These are phyloP conservation scores for Actenoides lindsayi DNA, from an alignment of 2,113 vertebrate genomes.

Conservation along the genomic window DNA sequence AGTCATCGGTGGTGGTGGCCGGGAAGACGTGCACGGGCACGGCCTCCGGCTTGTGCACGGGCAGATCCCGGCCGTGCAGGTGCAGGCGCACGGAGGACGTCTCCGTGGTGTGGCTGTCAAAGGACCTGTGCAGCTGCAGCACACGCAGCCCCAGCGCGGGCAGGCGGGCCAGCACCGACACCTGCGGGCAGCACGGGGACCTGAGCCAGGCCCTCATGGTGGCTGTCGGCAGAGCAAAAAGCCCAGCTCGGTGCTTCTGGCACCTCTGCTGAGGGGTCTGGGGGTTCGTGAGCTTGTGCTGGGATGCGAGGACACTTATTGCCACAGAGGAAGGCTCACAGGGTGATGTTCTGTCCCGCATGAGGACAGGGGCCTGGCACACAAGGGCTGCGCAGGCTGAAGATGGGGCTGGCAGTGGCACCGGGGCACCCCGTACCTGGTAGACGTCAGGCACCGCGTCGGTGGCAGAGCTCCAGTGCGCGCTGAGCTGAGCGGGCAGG, in stretches of 20 bases:
- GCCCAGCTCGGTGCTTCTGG: rapidly evolving
- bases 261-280: background rate
- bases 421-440: slow-evolving; percentile 76
- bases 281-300: rapidly evolving
- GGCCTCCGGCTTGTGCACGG: slow-evolving; percentile 67
- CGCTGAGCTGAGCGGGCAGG: slow-evolving; percentile 86
- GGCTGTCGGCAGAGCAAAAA: background rate
- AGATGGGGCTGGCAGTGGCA: background rate
- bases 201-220: background rate
- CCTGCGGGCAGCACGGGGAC: slow-evolving; percentile 59
- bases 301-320: background rate
- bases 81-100: slow-evolving; percentile 83
- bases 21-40: slow-evolving; percentile 83
- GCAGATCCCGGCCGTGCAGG: slow-evolving; percentile 72
- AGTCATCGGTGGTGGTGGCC: slow-evolving; percentile 72
- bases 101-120: slow-evolving; percentile 74
- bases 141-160: slow-evolving; percentile 86
- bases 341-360: too few species aligned
- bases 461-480: slow-evolving; percentile 84
- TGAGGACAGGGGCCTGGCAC: rapidly evolving
- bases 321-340: rapidly evolving
- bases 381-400: background rate
- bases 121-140: slow-evolving; percentile 86
- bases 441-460: slow-evolving; percentile 82
- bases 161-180: slow-evolving; percentile 87